Base-by-base conservation (phyloP, 2,113 vertebrate species). In the Chlamydotis undulata region DNA sequence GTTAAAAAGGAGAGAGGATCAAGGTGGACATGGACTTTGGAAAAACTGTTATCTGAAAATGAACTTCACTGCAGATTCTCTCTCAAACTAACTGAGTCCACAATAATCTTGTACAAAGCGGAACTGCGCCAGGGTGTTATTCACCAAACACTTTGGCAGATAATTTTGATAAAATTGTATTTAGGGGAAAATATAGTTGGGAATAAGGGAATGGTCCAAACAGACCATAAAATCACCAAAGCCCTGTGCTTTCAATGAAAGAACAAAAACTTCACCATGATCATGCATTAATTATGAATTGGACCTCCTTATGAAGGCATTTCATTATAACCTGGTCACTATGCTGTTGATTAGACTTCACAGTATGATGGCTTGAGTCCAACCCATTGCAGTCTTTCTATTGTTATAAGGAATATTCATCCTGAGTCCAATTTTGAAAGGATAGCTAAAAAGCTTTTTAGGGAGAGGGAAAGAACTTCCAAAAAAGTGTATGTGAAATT, bases 41-140 rank as follows among this genome's bases (percentile, higher is more conserved):
- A 65, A 92, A 63, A 89, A 10, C 7, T 67, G 33, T 69, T 90
- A 89, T 55, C 86, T 90, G 64, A 80, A 94, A 94, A 89, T 83
- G 22, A 89, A 47, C 31, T 81, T 90, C 39, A 25, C 25, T 63
- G 29, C 22, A 59, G 50, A 41, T 74, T 86, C 25, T 83, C 29
- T 83, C 25, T 59, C 56, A 93, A 45, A 57, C 23, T 80, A 88
- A 69, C 22, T 31, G n/a, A 69, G 19, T 6, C 26, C 12, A 50
- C 35, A 31, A 63, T 52, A 67, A 29, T 50, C 28, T 56, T 56
- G 35, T 19, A 63, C 12, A 80, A 80, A 70, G 35, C n/a, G 79
- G 45, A 90, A 77, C 7, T 31, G 41, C 28, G 76, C 83, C 67
- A 65, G 55, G 31, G 17, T 79, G 95, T 95, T 85, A 64, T 56